Base-by-base conservation (phyloP, 1,140 invertebrate genomes). In the Tribolium castaneum region DNA sequence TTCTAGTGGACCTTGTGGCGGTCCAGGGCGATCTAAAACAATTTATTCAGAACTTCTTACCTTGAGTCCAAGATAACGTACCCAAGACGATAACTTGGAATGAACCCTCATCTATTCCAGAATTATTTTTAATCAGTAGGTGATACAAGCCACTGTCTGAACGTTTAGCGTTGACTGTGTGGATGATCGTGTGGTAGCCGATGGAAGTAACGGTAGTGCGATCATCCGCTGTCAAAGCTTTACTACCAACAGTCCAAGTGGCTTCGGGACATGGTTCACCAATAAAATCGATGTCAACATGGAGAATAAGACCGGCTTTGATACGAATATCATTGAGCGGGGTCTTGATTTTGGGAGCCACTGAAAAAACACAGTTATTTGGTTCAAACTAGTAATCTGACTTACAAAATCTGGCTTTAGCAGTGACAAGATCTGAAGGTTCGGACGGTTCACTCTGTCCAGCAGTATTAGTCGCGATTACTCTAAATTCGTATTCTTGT, bases 361-460 rank as follows among this genome's bases (percentile, higher is more conserved):
- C 92, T 93, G 83, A 34, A 87, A 86, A 80, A 75, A 78, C 78
- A 78, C 73, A 74, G 49, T 66, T 30, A 34, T 2, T 59, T 73
- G 59, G 22, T 52, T 72, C 14, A 25, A 16, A 50, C 2, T n/a
- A 30, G 2, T 10, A 25, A 49, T 49, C 49, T 13, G 72, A 88
- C 91, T 91, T 87, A 93, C 92, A 88, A 83, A 93, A 94, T 87
- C 96, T 92, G 78, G 95, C 92, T 84, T 97, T 97, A 70, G 93
- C 94, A 56, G 92, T 95, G 77, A 99, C 91, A 49, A 95, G 90
- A 84, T 98, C 94, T 34, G 96, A 97, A 45, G 97, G 94, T 84
- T 98, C 97, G 70, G 96, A 97, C 5, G 98, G 96, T 87, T 98
- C 96, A 52, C 97, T 98, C 83, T 95, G 93, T 35, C 99, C 99